Evolutionary conservation across 2,797 vertebrate species (phyloP).

Genomic region (Coregonus sp.): DNA sequence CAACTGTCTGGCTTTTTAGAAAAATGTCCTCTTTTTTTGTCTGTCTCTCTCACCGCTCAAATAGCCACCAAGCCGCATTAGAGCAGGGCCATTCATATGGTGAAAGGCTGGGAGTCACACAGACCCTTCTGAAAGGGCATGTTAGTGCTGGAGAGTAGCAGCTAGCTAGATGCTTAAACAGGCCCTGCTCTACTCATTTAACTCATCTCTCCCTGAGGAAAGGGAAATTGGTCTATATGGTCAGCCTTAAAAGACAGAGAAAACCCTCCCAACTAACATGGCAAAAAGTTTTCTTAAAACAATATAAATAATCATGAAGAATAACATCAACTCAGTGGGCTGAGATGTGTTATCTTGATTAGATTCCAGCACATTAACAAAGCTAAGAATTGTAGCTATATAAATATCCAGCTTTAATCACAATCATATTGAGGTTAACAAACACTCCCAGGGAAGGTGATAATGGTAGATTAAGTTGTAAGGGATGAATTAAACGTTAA

Average conservation of each 20-base stretch:
- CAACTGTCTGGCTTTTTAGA: conserved; percentile 82
- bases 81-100: conserved; percentile 63
- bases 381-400: conserved; percentile 24
- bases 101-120: conserved; percentile 70
- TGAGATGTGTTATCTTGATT: conserved; percentile 40
- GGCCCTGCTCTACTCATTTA: neutral
- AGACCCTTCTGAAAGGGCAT: conserved; percentile 62
- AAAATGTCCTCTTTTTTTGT: conserved; percentile 65
- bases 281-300: neutral
- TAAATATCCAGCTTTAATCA: neutral
- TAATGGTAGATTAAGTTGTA: neutral
- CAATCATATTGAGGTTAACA: neutral
- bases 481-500: conserved; percentile 29
- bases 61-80: conserved; percentile 67
- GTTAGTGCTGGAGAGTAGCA: conserved; percentile 34
- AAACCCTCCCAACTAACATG: neutral
- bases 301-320: conserved; percentile 18
- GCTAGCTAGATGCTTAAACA: conserved; percentile 53
- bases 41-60: conserved; percentile 64
- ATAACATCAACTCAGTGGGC: conserved; percentile 46
- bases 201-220: neutral
- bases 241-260: neutral
- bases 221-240: neutral
- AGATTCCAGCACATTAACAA: conserved; percentile 48
- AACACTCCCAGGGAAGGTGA: neutral